Evolutionary conservation across 2,113 vertebrate species (phyloP), one percentile per base, ranked within the genome.

Genomic region (Noctilio leporinus): DNA sequence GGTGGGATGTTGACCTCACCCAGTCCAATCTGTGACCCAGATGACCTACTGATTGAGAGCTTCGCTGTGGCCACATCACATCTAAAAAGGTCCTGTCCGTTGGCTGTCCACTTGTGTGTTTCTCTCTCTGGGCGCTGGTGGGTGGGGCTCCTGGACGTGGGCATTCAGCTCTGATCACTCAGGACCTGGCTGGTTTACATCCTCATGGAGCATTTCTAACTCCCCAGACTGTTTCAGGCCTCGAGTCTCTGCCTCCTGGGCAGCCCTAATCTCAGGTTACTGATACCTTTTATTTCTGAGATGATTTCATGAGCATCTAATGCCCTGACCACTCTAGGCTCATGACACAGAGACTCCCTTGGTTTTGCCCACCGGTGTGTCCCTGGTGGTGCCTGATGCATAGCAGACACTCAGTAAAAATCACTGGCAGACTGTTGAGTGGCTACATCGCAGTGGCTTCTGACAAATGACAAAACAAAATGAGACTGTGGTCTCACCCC

Each of bases 101-200:
- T 90, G 84, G 40, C 62, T 62, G 38, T 78, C 40, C 28, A 20
- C 19, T 28, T 51, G 28, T 38, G 10, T 57, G 19, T 55, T 64
- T 49, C 16, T 49, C n/a, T 69, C 49, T 3, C 30, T 0, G 14
- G 45, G 30, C 1, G 0, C 67, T 53, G 57, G 7, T 43, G 35
- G 35, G 17, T n/a, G 38, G 38, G 65, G 5, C 67, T 57, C 35
- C 16, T 24, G 3, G 55, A 4, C 12, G 9, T 2, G 24, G 19
- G 3, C 14, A 67, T 28, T 40, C 8, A 53, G 3, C 4, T 67
- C 47, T 15, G 1, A 0, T 30, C n/a, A 6, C 0, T 49, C 5
- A 65, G 35, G 53, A 17, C 33, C 64, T 26, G 16, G 38, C 64
- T 51, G n/a, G 20, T 45, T 85, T 17, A 3, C 22, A 22, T 51